Evolutionary conservation across 2,113 vertebrate genomes (phyloP), one percentile per base, ranked within the genome.

Genomic region (Perccottus glenii): DNA sequence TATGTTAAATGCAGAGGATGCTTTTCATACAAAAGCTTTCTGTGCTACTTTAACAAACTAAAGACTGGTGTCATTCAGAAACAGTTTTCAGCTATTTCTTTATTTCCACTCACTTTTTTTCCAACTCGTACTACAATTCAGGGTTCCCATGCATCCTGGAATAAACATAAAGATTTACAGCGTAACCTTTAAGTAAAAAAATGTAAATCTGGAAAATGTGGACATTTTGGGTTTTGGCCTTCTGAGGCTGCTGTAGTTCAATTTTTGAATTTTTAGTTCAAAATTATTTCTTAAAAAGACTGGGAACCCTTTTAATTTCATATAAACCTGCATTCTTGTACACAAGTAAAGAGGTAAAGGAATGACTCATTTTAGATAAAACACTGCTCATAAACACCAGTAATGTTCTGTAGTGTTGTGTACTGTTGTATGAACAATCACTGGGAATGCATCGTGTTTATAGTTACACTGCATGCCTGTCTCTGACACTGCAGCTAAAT

Each of bases 401-500:
- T n/a, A 12, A 7, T 12, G 52, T 2, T 7, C 12, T 55, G 52
- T 43, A 4, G 4, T 43, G 14, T 9, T 16, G 5, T 0, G 1
- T 2, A 11, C 61, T 1, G 14, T 68, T 27, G 14, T 9, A n/a
- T 47, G n/a, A 65, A 71, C 81, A 67, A 77, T 66, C 67, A 70
- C 19, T n/a, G 74, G 44, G 74, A 55, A 61, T 43, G 63, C 57
- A 32, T 73, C 43, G 44, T 35, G 35, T 19, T 38, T 11, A 49
- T 56, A 16, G 27, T 63, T 9, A 52, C 33, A 14, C 66, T 55
- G 81, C 76, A 74, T 52, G 79, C 45, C 15, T 70, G 56, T 60
- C 49, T 36, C 57, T 36, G 14, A 57, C 36, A 32, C 60, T 63
- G 7, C 44, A 51, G 19, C 19, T 27, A 27, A 27, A 2, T 27